A percentile compares a stretch with the other conserved stretches of the same genome.
Conservation (phyloP, 1,140 invertebrate genomes). For the Hydropsyche tenuis region DNA sequence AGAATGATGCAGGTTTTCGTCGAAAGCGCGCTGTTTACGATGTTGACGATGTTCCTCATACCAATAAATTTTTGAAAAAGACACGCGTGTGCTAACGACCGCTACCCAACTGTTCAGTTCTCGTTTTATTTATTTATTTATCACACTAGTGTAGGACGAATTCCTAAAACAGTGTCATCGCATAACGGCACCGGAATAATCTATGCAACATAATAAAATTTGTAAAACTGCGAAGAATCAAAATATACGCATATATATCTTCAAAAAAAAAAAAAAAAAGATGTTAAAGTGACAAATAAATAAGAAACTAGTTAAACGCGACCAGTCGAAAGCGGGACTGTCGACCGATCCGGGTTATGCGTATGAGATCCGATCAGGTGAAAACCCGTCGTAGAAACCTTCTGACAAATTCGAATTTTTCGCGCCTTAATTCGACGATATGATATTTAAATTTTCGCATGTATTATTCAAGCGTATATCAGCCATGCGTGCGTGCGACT, state of each 20-base stretch:
- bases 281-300: neutral
- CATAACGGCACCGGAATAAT: neutral
- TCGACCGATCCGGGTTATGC: conserved; percentile 2
- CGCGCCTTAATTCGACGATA: neutral
- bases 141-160: conserved; percentile 3
- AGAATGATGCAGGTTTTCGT: neutral
- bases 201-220: too few species aligned
- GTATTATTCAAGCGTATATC: neutral
- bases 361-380: conserved; percentile 5
- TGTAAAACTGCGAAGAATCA: too few species aligned
- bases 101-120: neutral
- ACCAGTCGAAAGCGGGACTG: conserved; percentile 9
- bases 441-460: neutral
- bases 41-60: neutral
- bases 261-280: neutral
- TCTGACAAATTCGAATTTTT: neutral
- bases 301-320: conserved; percentile 17
- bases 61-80: conserved; percentile 9
- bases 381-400: neutral
- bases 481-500: neutral
- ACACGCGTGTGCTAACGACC: conserved; percentile 7
- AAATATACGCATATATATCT: too few species aligned
- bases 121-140: neutral
- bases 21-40: too few species aligned
- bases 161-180: conserved; percentile 1